Percentiles rank a stretch among this genome's conserved stretches.
Conservation (phyloP, 2,113 vertebrate species). For the Xerus inauris region DNA sequence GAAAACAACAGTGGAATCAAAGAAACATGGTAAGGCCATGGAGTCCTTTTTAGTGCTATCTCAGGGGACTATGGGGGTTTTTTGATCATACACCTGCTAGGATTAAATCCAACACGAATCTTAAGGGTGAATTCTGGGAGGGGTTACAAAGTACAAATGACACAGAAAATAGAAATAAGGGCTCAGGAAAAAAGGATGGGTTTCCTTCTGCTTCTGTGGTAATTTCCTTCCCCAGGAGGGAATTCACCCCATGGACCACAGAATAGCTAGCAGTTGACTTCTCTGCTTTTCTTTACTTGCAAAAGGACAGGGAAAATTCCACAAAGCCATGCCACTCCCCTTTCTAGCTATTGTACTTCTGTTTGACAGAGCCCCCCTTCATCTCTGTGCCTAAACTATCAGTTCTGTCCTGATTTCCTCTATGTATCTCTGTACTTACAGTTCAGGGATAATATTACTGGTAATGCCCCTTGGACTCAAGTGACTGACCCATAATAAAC, state of each 20-base stretch:
- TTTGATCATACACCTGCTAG: conserved; percentile 80
- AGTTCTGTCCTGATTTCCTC: not conserved
- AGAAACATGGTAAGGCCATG: conserved; percentile 77
- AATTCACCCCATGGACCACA: conserved; percentile 9
- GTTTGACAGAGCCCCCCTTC: not conserved
- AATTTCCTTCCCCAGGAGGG: conserved; percentile 26
- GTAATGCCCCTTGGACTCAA: not conserved
- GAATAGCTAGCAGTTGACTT: conserved; percentile 49
- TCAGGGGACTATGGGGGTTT: conserved; percentile 66
- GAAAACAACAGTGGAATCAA: conserved; percentile 82
- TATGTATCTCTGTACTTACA: not conserved
- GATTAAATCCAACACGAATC: conserved; percentile 76
- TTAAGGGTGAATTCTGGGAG: conserved; percentile 51
- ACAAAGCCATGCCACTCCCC: not conserved
- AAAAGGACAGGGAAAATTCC: conserved; percentile 35
- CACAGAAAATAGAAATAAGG: conserved; percentile 50
- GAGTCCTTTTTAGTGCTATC: conserved; percentile 80
- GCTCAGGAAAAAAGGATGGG: not conserved
- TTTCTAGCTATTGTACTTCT: conserved; percentile 8
- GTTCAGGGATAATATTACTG: not conserved
- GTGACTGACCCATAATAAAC: not conserved
- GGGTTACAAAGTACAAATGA: conserved; percentile 54
- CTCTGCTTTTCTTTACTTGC: conserved; percentile 39
- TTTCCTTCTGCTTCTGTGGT: conserved; percentile 10
- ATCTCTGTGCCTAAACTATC: not conserved